A percentile compares a stretch with the other conserved stretches of the same genome.
Evolutionary conservation across 2,888 invertebrate species (phyloP).

Genomic region (Thyatira batis): DNA sequence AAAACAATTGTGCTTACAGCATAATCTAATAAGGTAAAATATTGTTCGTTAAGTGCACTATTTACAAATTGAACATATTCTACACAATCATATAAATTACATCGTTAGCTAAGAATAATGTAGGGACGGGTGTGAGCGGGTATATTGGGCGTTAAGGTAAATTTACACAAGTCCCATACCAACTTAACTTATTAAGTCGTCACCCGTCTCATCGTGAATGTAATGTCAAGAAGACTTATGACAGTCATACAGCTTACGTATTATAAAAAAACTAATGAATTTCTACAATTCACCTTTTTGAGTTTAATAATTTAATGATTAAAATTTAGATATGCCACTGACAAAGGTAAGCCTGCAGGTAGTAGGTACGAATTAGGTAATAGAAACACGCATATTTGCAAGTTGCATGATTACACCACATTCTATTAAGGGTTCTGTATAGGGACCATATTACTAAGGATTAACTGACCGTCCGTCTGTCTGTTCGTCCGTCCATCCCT

Average conservation of each 20-base stretch:
- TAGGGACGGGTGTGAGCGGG: conserved; percentile 55
- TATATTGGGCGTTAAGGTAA: conserved; percentile 76
- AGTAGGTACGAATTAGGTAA: too few species aligned
- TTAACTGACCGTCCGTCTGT: too few species aligned
- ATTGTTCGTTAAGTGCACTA: not conserved
- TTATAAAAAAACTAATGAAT: not conserved
- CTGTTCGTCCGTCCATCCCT: too few species aligned
- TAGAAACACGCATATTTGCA: too few species aligned
- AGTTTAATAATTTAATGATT: too few species aligned
- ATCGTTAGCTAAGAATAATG: conserved; percentile 77
- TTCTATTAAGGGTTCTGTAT: too few species aligned
- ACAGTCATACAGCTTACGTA: not conserved
- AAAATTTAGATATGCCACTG: not conserved
- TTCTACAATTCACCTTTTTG: not conserved
- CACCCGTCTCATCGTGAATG: conserved; percentile 43
- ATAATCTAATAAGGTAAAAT: conserved; percentile 16
- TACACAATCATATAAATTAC: conserved; percentile 69
- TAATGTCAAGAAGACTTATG: conserved; percentile 3
- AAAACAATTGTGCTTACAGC: not conserved
- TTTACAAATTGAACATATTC: conserved; percentile 35
- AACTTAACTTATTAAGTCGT: conserved; percentile 79
- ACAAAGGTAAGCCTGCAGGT: too few species aligned
- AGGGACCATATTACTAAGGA: too few species aligned
- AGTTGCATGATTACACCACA: too few species aligned
- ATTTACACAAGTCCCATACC: conserved; percentile 76